Percentiles rank a stretch among this genome's conserved stretches.
phyloP scores from a whole-genome alignment of 2,113 vertebrate species.

The Kryptolebias marmoratus region DNA sequence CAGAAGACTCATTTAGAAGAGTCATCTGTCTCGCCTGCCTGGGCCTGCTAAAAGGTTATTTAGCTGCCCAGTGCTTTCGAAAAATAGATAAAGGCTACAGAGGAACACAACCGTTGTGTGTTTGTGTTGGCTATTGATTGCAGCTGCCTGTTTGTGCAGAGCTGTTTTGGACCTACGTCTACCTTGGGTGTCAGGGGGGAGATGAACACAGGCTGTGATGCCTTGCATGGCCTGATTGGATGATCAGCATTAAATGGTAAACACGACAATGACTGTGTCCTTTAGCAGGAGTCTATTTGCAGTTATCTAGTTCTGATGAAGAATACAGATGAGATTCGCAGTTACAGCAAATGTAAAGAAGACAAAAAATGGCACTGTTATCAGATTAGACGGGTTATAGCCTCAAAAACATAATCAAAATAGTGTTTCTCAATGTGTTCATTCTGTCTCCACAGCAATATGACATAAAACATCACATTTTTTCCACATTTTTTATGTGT shows the following conservation, averaged over 20 bases:
- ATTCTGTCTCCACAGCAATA: too few relatives aligned
- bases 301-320: conserved; percentile 10
- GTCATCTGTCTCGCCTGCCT: conserved; percentile 65
- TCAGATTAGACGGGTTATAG: too few relatives aligned
- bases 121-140: conserved; percentile 66
- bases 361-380: too few relatives aligned
- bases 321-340: conserved; percentile 4
- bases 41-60: conserved; percentile 62
- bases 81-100: conserved; percentile 46
- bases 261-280: conserved; percentile 5
- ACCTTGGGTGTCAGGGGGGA: conserved; percentile 22
- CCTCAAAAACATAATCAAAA: too few relatives aligned
- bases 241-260: conserved; percentile 34
- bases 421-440: too few relatives aligned
- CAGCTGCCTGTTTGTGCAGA: conserved; percentile 45
- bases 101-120: conserved; percentile 33
- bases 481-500: too few relatives aligned
- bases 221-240: conserved; percentile 25
- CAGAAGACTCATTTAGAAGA: conserved; percentile 69
- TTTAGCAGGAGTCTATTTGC: conserved; percentile 20
- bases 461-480: too few relatives aligned
- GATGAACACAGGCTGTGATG: conserved; percentile 10
- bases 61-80: conserved; percentile 50
- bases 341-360: neutral
- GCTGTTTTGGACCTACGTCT: conserved; percentile 20